A percentile compares a stretch with the other conserved stretches of the same genome.
Conservation (phyloP, 2,888 invertebrate genomes). For the Aleiodes alternator region DNA sequence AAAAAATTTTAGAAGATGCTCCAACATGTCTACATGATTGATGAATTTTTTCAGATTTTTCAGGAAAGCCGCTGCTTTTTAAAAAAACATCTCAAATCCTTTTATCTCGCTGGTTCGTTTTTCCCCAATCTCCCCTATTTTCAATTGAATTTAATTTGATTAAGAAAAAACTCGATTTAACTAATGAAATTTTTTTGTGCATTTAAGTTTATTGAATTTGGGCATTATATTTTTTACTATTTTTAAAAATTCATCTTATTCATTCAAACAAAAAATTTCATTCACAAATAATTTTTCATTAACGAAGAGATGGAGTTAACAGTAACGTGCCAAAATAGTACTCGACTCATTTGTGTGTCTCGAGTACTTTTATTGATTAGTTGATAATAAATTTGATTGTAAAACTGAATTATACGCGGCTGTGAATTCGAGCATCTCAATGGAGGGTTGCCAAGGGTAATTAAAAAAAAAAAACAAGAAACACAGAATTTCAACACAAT, state of each 20-base stretch:
- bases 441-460: constrained; percentile 38
- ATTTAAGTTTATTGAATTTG: not conserved
- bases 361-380: constrained; percentile 15
- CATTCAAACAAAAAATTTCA: constrained; percentile 4
- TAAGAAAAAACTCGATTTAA: too few species aligned
- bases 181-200: not conserved
- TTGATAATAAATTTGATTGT: constrained; percentile 17
- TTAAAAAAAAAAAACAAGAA: constrained; percentile 29
- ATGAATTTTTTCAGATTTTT: too few species aligned
- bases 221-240: not conserved
- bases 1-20: too few species aligned
- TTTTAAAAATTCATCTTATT: not conserved
- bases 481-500: not conserved
- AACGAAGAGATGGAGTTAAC: constrained; percentile 11
- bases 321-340: constrained; percentile 43
- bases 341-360: constrained; percentile 17
- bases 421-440: constrained; percentile 49
- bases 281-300: not conserved
- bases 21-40: too few species aligned
- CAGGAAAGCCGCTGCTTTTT: too few species aligned
- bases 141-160: too few species aligned
- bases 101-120: not conserved
- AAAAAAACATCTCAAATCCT: not conserved
- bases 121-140: too few species aligned
- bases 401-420: constrained; percentile 44